A percentile compares a stretch with the other conserved stretches of the same genome.
These are phyloP conservation scores for Atherix ibis DNA, from an alignment of 2,888 invertebrate species.

Conservation along the genomic window DNA sequence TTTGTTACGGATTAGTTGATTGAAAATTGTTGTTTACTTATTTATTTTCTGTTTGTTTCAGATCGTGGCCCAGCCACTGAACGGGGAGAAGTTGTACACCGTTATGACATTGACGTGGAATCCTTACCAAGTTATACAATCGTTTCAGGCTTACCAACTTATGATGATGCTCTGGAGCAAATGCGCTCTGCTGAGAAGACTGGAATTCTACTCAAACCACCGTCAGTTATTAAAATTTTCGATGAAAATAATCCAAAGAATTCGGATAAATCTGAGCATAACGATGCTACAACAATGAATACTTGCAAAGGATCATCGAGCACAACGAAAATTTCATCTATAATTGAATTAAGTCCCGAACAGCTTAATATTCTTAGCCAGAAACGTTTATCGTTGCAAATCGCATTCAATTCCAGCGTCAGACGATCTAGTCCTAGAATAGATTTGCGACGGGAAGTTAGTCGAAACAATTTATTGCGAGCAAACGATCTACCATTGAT, in stretches of 20 bases:
- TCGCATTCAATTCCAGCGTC: conserved; percentile 22
- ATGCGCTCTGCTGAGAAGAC: conserved; percentile 29
- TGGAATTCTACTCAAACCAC: conserved; percentile 25
- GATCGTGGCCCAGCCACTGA: too few relatives aligned
- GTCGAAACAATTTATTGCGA: conserved; percentile 25
- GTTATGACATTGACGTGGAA: conserved; percentile 34
- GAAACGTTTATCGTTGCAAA: conserved; percentile 30
- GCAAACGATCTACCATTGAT: conserved; percentile 16
- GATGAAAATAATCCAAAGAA: conserved; percentile 18
- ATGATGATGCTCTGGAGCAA: conserved; percentile 45
- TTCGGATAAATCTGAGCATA: not conserved
- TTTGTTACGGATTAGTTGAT: too few relatives aligned
- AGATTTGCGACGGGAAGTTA: conserved; percentile 18
- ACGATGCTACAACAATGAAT: not conserved
- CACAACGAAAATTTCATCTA: conserved; percentile 14
- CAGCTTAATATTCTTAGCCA: conserved; percentile 27
- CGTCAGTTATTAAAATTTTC: conserved; percentile 27
- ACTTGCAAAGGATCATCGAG: conserved; percentile 1
- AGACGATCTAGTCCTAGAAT: conserved; percentile 11
- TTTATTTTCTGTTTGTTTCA: too few relatives aligned
- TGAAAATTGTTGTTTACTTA: too few relatives aligned
- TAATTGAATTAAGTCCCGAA: conserved; percentile 29
- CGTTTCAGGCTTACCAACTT: conserved; percentile 46
- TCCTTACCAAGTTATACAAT: conserved; percentile 46
- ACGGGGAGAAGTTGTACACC: too few relatives aligned